A percentile compares a stretch with the other conserved stretches of the same genome.
Evolutionary conservation across 2,888 invertebrate species (phyloP).

Genomic region (Eucera pruinosa): DNA sequence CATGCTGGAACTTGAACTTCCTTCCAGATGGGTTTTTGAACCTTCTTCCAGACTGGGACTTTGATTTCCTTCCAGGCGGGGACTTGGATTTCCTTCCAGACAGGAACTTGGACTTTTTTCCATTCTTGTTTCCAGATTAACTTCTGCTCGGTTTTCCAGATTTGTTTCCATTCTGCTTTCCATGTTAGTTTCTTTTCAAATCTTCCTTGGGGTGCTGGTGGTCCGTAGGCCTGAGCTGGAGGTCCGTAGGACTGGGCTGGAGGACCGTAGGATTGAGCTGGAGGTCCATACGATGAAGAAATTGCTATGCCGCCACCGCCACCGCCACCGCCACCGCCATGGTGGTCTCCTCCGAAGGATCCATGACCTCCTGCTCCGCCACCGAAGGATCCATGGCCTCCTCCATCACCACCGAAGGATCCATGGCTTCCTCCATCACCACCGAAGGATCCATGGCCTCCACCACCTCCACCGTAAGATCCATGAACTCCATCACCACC

Average conservation of each 20-base stretch:
- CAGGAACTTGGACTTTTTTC: slow-evolving; percentile 89
- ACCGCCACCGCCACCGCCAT: slow-evolving; percentile 38
- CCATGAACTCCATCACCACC: slow-evolving; percentile 19
- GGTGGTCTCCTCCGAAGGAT: slow-evolving; percentile 32
- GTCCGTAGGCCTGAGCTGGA: slow-evolving; percentile 70
- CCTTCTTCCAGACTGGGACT: slow-evolving; percentile 92
- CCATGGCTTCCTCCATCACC: slow-evolving; percentile 27
- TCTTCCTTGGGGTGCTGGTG: slow-evolving; percentile 85
- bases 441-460: slow-evolving; percentile 46
- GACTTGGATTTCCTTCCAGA: slow-evolving; percentile 84
- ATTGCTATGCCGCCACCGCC: slow-evolving; percentile 43
- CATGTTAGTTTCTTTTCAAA: slow-evolving; percentile 94
- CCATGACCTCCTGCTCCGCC: slow-evolving; percentile 19
- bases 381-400: slow-evolving; percentile 23
- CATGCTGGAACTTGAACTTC: slow-evolving; percentile 88
- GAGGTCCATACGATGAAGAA: slow-evolving; percentile 65
- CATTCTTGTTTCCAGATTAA: slow-evolving; percentile 90
- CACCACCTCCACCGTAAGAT: slow-evolving; percentile 4
- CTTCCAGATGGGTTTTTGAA: slow-evolving; percentile 90
- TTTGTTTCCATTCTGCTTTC: slow-evolving; percentile 92
- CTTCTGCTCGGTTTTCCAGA: slow-evolving; percentile 91
- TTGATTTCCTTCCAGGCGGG: slow-evolving; percentile 92
- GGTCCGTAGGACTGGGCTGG: slow-evolving; percentile 68
- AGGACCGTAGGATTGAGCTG: slow-evolving; percentile 63
- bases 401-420: slow-evolving; percentile 46